Conservation (phyloP, 1,140 invertebrate genomes). For the Pseudomyrmex concolor region DNA sequence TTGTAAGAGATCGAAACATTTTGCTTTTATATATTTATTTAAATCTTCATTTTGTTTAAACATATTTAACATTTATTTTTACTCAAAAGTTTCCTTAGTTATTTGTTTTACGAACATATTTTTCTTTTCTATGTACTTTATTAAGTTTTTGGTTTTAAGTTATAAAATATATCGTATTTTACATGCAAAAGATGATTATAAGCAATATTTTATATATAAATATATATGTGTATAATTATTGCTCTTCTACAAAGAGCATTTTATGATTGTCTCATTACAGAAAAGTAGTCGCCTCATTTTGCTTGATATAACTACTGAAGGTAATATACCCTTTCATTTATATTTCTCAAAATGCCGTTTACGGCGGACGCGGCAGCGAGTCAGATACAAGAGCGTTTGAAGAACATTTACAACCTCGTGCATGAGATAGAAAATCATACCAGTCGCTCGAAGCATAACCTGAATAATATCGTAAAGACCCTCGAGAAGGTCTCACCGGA, state of each 20-base stretch:
- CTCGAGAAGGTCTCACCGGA: slow-evolving; percentile 91
- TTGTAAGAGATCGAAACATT: too few species aligned
- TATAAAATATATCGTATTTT: too few species aligned
- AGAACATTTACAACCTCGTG: slow-evolving; percentile 90
- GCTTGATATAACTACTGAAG: neutral
- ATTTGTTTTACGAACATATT: too few species aligned
- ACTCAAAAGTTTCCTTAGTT: too few species aligned
- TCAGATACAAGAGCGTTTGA: slow-evolving; percentile 92
- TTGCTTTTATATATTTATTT: too few species aligned
- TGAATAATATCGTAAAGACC: slow-evolving; percentile 91
- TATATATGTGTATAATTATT: too few species aligned
- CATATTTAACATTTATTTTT: too few species aligned
- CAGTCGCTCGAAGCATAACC: slow-evolving; percentile 90
- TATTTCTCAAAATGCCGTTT: slow-evolving; percentile 87
- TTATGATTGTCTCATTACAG: slow-evolving; percentile 18
- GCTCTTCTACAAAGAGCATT: neutral
- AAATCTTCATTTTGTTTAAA: too few species aligned
- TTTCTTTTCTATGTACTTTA: too few species aligned
- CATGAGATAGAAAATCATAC: slow-evolving; percentile 93
- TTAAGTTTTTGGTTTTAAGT: too few species aligned
- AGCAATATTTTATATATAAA: too few species aligned
- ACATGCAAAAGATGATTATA: too few species aligned
- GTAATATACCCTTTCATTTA: neutral
- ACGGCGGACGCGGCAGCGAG: slow-evolving; percentile 92
- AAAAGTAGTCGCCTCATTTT: neutral